Conservation (phyloP, 2,113 vertebrate species). For the Chroicocephalus ridibundus region DNA sequence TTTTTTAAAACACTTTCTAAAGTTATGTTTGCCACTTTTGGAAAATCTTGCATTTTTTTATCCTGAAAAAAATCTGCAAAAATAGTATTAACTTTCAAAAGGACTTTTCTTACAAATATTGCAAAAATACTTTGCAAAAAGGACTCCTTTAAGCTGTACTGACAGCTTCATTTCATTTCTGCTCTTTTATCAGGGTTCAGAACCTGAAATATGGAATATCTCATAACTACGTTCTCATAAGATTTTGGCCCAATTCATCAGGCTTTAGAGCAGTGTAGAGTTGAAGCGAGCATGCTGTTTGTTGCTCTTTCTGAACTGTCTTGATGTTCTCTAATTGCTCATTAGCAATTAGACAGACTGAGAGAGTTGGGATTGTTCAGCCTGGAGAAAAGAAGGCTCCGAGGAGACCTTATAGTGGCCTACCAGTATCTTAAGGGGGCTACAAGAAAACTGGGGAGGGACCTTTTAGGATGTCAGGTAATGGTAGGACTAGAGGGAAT, state of each 20-base stretch:
- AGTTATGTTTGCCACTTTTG: not conserved
- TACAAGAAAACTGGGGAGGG: too few relatives aligned
- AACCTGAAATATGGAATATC: not conserved
- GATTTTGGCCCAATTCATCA: not conserved
- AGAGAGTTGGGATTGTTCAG: too few relatives aligned
- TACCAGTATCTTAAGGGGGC: too few relatives aligned
- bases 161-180: not conserved
- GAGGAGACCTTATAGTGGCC: too few relatives aligned
- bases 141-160: not conserved
- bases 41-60: fast-evolving
- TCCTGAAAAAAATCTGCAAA: not conserved
- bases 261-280: not conserved
- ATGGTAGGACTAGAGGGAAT: too few relatives aligned
- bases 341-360: too few relatives aligned
- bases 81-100: not conserved
- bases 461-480: too few relatives aligned
- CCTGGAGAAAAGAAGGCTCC: too few relatives aligned
- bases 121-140: not conserved
- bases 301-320: not conserved
- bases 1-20: not conserved
- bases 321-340: not conserved
- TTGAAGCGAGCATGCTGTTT: not conserved
- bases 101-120: not conserved
- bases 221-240: fast-evolving
- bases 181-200: not conserved